phyloP scores from a whole-genome alignment of 2,888 invertebrate genomes.

The Xanthostigma xanthostigma region DNA sequence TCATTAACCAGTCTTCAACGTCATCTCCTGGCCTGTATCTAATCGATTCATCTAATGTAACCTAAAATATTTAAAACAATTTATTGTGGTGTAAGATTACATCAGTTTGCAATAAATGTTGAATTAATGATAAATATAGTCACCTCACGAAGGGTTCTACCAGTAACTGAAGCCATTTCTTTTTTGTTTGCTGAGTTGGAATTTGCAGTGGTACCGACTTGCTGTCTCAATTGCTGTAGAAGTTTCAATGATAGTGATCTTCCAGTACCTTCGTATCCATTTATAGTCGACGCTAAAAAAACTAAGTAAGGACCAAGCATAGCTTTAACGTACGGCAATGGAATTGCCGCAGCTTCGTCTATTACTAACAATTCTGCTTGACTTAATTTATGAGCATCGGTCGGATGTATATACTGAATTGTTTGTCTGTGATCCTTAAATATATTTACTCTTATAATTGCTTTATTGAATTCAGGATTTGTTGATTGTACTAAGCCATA shows the following conservation, averaged over 20 bases:
- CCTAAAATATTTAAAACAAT: constrained; percentile 33
- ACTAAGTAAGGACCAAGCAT: constrained; percentile 84
- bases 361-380: constrained; percentile 92
- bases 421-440: constrained; percentile 85
- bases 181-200: constrained; percentile 28
- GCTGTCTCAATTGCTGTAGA: constrained; percentile 67
- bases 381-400: constrained; percentile 72
- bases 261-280: constrained; percentile 98
- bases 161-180: constrained; percentile 30
- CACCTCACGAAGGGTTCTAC: constrained; percentile 39
- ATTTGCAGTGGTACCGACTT: constrained; percentile 38
- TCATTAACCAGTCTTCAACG: constrained; percentile 83
- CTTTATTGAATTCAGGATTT: constrained; percentile 92
- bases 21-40: constrained; percentile 77
- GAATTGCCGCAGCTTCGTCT: constrained; percentile 98
- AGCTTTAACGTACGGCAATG: constrained; percentile 77
- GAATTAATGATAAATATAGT: constrained; percentile 13
- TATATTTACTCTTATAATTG: constrained; percentile 84
- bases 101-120: neutral
- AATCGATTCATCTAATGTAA: constrained; percentile 85
- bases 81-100: no score
- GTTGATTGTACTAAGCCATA: constrained; percentile 90
- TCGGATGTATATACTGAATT: constrained; percentile 93
- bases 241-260: constrained; percentile 89
- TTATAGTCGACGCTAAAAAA: constrained; percentile 91